A percentile compares a stretch with the other conserved stretches of the same genome.
phyloP scores from a whole-genome alignment of 2,888 invertebrate genomes.

The Rhagonycha fulva region DNA sequence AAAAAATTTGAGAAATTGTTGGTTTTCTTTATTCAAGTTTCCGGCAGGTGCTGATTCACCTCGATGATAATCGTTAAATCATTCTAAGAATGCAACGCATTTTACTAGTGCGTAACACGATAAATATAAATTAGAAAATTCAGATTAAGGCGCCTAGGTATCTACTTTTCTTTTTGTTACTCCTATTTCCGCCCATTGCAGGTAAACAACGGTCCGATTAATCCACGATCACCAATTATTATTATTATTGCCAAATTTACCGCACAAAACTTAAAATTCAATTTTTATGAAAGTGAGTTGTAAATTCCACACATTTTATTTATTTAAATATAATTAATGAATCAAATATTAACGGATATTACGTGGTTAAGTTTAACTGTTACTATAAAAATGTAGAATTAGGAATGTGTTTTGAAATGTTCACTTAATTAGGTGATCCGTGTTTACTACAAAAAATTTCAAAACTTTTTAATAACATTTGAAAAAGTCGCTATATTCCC shows the following conservation, averaged over 20 bases:
- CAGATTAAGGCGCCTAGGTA: neutral
- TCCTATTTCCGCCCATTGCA: neutral
- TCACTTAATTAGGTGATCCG: conserved; percentile 15
- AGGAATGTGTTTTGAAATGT: conserved; percentile 9
- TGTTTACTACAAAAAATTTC: neutral
- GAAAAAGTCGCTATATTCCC: neutral
- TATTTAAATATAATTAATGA: neutral
- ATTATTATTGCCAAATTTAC: neutral
- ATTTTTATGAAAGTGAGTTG: neutral
- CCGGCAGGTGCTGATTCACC: conserved; percentile 36
- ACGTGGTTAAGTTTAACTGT: neutral
- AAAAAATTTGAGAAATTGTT: conserved; percentile 10
- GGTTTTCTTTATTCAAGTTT: conserved; percentile 24
- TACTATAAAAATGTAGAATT: neutral
- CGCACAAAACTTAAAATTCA: neutral
- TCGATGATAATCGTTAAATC: conserved; percentile 31
- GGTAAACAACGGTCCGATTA: neutral
- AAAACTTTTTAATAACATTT: neutral
- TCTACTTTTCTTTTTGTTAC: neutral
- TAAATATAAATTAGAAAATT: conserved; percentile 1
- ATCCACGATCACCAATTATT: neutral
- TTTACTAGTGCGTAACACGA: conserved; percentile 21
- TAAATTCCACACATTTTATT: neutral
- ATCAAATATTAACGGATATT: neutral
- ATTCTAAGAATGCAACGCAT: conserved; percentile 24